phyloP scores from a whole-genome alignment of 2,888 invertebrate genomes.

The Drosophila rubida region DNA sequence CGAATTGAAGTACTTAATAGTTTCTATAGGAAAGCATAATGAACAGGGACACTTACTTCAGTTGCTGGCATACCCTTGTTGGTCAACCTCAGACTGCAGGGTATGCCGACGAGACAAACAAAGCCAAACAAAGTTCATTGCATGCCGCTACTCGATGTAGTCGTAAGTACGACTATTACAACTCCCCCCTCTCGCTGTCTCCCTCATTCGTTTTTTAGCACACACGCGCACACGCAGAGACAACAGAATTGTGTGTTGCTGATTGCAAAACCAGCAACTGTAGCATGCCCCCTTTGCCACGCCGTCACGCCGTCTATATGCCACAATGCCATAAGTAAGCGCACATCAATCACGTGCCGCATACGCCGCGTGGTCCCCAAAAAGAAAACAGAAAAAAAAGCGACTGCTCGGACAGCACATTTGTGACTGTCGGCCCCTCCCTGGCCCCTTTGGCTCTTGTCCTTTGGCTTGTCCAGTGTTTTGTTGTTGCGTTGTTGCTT shows the following conservation, averaged over 20 bases:
- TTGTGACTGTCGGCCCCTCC: neutral
- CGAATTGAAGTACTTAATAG: too few relatives aligned
- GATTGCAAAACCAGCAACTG: constrained; percentile 39
- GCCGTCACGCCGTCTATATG: constrained; percentile 13
- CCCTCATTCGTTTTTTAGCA: constrained; percentile 17
- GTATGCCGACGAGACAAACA: constrained; percentile 15
- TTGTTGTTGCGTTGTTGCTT: constrained; percentile 21
- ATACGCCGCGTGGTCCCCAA: constrained; percentile 3
- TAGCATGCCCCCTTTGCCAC: neutral
- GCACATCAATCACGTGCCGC: constrained; percentile 70
- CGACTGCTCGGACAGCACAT: neutral
- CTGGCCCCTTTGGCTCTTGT: neutral
- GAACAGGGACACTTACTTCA: too few relatives aligned
- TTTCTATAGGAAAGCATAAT: too few relatives aligned
- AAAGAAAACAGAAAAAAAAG: neutral
- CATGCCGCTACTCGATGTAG: constrained; percentile 16
- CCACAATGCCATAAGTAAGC: constrained; percentile 47
- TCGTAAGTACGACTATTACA: constrained; percentile 29
- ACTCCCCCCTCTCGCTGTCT: neutral
- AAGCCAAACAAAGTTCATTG: constrained; percentile 27
- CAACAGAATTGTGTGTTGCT: constrained; percentile 21
- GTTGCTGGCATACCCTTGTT: constrained; percentile 1
- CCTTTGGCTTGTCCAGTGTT: neutral
- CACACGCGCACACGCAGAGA: constrained; percentile 7
- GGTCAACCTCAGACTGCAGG: neutral